phyloP scores from a whole-genome alignment of 2,113 vertebrate genomes.

The Potamarius usumacintae region DNA sequence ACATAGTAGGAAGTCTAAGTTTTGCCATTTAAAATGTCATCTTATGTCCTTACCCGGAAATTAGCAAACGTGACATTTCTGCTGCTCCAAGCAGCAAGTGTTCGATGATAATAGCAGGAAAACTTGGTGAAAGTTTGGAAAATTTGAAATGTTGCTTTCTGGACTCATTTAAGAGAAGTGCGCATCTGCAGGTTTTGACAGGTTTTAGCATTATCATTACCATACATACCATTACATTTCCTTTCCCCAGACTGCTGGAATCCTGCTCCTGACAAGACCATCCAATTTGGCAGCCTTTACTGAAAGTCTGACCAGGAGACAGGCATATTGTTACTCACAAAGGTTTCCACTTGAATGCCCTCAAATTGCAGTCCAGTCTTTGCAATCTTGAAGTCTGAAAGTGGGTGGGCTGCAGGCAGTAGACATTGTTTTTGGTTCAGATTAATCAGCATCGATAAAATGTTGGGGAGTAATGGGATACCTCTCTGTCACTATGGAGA shows the following conservation, averaged over 20 bases:
- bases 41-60: neutral
- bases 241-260: conserved; percentile 8
- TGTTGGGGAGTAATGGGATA: conserved; percentile 65
- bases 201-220: neutral
- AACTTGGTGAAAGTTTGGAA: conserved; percentile 2
- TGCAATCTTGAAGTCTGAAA: neutral
- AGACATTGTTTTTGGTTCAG: conserved; percentile 62
- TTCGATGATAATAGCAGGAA: no score
- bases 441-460: conserved; percentile 70
- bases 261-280: neutral
- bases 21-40: conserved; percentile 36
- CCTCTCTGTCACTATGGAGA: conserved; percentile 74
- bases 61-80: conserved; percentile 28
- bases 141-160: neutral
- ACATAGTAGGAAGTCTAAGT: neutral
- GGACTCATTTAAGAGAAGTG: neutral
- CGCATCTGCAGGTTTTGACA: conserved; percentile 8
- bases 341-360: conserved; percentile 31
- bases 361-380: conserved; percentile 40
- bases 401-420: neutral
- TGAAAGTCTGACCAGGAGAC: conserved; percentile 14
- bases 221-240: neutral
- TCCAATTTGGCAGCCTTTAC: neutral
- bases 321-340: conserved; percentile 2
- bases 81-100: neutral